Evolutionary conservation across 2,113 vertebrate genomes (phyloP), one percentile per base, ranked within the genome.

Genomic region (Phaetusa simplex): DNA sequence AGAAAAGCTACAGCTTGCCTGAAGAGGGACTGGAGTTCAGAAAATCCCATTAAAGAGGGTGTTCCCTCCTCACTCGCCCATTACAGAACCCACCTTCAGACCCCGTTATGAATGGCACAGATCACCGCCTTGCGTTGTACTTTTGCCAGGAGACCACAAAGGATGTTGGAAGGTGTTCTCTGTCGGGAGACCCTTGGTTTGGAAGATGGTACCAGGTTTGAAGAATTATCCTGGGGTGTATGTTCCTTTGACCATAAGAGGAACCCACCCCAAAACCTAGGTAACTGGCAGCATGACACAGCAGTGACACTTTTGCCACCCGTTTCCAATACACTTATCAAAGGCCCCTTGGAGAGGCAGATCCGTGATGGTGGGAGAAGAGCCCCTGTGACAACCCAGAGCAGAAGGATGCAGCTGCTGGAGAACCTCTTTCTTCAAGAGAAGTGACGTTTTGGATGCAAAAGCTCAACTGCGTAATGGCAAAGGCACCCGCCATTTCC

Each of bases 261-360:
- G 32, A 82, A 17, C 13, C 6, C 16, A 19, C 29, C 19, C 0
- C 11, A 43, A 82, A 70, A 18, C 14, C 17, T 49, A 36, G 18
- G 20, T 47, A 66, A 66, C 14, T 21, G 4, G 15, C 22, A 79
- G 70, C 1, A 4, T 62, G 56, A 92, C 14, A 56, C 50, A 47
- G 50, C 74, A 82, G 52, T 26, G 26, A 85, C 23, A 26, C n/a
- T 90, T 81, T 29, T 52, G 17, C 59, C 36, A 64, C 23, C 9
- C 1, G 1, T 71, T 79, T 92, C 78, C 79, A 61, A 20, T 12
- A 43, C 0, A 0, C 23, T 79, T 85, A 29, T 14, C 40, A 24
- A 92, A 90, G 43, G 23, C 27, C 34, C 21, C 29, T 65, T 61
- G 50, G 65, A 82, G 32, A 32, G 50, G 24, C 34, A 87, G 24